These are phyloP conservation scores for Drosophila robusta DNA, from an alignment of 2,888 invertebrate genomes.

Conservation along the genomic window DNA sequence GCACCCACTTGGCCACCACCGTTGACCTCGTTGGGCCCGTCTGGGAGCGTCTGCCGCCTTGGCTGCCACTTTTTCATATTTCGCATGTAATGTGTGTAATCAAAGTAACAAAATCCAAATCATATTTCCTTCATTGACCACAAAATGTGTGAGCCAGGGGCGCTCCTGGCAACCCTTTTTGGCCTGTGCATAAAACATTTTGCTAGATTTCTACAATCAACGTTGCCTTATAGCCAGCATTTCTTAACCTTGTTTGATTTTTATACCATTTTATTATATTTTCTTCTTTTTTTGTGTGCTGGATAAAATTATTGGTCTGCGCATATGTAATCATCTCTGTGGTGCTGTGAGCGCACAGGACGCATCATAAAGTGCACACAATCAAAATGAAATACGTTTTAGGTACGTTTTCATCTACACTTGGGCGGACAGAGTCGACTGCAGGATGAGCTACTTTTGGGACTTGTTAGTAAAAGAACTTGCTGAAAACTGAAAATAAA, in stretches of 20 bases:
- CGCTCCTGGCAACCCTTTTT: conserved; percentile 60
- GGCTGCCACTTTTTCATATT: conserved; percentile 71
- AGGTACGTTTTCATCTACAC: conserved; percentile 42
- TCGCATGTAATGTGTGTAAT: conserved; percentile 80
- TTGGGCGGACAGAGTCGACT: conserved; percentile 31
- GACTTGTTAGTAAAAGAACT: too few species aligned
- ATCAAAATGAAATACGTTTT: conserved; percentile 76
- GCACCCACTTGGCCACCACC: conserved; percentile 32
- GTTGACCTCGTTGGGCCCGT: conserved; percentile 57
- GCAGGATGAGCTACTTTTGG: conserved; percentile 19
- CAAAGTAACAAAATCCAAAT: conserved; percentile 82
- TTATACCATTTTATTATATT: conserved; percentile 46
- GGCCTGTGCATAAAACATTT: conserved; percentile 72
- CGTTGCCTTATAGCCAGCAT: conserved; percentile 63
- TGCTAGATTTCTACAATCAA: conserved; percentile 72
- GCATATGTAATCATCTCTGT: conserved; percentile 81
- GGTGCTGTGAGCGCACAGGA: conserved; percentile 41
- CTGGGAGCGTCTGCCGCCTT: conserved; percentile 47
- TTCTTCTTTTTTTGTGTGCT: conserved; percentile 2
- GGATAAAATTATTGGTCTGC: conserved; percentile 82
- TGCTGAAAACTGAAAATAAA: not conserved
- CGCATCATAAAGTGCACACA: conserved; percentile 75
- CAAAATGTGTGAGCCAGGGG: conserved; percentile 61
- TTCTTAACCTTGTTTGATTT: conserved; percentile 82
- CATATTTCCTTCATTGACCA: conserved; percentile 84